Evolutionary conservation across 1,140 invertebrate genomes (phyloP), one percentile per base, ranked within the genome.

Genomic region (Vollenhovia emeryi): DNA sequence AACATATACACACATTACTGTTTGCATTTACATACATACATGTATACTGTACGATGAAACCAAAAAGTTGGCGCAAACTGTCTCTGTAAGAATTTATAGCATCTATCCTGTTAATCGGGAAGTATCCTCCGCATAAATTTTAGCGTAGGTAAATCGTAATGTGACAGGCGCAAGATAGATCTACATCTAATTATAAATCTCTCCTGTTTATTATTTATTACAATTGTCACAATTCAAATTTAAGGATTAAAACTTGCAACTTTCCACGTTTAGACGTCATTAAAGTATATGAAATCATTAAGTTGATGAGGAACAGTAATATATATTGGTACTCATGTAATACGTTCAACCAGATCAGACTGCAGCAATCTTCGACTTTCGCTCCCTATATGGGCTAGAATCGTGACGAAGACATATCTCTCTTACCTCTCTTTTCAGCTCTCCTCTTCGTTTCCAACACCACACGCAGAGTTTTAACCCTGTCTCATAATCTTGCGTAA

Each of bases 341-440:
- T 89, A 86, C 62, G 84, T 78, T 74, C 69, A 89, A 89, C 68
- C 76, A 90, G 89, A 90, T 87, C 86, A 86, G 80, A 83, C 78
- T 80, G 43, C 73, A 71, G 48, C 86, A 75, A 82, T 88, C 89
- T 93, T 91, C 90, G 89, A 94, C 94, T 94, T 94, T 94, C 94
- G 92, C 94, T 93, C 93, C 94, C 88, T 94, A 94, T 93, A 94
- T 93, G 93, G 94, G 50, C 88, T 93, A 93, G 83, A 90, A 86
- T 86, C 86, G 55, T 79, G 90, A 90, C 82, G 85, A 89, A 85
- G 73, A 91, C 89, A 90, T 91, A 83, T 91, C 84, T 91, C 68
- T 62, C 33, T 21, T 15, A 84, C 87, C 69, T 87, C 75, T 40
- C 86, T 85, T 85, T 80, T 64, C 84, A 55, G 48, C 48, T 76